Evolutionary conservation across 2,888 invertebrate genomes (phyloP), one percentile per base, ranked within the genome.

Genomic region (Heliconius ethilla): DNA sequence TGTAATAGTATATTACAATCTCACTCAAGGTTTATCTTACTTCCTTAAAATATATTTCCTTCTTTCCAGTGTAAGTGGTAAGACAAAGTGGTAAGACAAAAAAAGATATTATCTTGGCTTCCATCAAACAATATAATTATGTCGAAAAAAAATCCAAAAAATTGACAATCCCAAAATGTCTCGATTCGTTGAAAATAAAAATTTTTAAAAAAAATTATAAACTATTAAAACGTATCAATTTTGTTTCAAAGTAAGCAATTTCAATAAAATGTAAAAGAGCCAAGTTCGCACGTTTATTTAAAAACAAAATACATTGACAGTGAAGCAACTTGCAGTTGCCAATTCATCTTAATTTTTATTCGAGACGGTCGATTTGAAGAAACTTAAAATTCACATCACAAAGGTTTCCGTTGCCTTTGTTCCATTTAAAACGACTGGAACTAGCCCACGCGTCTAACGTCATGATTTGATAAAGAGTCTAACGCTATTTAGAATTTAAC

Each of bases 311-410:
- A 25, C 25, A 33, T 55, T 55, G 27, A 11, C 15, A 70, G 22
- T 15, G 4, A 15, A 55, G 11, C 13, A n/a, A 37, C n/a, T 27
- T 72, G 27, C 25, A 29, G 18, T 76, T 62, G 22, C n/a, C 33
- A 66, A 22, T 74, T 25, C 59, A 69, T 74, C 55, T 73, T 11
- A 51, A 70, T 51, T 75, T 75, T 79, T 76, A 59, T 77, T 70
- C 77, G 59, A 74, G 75, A 72, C 77, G 62, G 67, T 59, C 37
- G 72, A 70, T 74, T 69, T 78, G 72, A 77, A 69, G 77, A 37
- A 63, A 73, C 59, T 79, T 79, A 63, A 78, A 27, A 81, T 81
- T 81, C 78, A 72, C 76, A 75, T 78, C 81, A 79, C 78, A 75
- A 37, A 63, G 63, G 29, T 65, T 75, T 73, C 74, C 75, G 79